Evolutionary conservation across 2,797 vertebrate species (phyloP), one percentile per base, ranked within the genome.

Genomic region (Brachyrhaphis roseni): DNA sequence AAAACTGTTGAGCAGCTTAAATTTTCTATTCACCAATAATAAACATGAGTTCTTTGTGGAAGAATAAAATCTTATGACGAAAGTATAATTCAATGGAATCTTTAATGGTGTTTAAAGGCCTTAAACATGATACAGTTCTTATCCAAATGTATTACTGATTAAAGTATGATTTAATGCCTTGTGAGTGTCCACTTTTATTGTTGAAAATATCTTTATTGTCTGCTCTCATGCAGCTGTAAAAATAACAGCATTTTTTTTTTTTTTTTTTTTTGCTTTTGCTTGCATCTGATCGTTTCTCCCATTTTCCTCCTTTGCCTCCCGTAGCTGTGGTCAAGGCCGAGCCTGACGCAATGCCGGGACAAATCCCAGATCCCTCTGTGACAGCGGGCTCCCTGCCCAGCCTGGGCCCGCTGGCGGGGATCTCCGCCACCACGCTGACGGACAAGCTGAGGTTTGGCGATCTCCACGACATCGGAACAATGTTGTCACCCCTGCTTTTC

Each of bases 341-440:
- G 94, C 90, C 94, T 98, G 97, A 97, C 96, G 94, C 97, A 96
- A 99, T 99, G 98, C 98, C 98, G 92, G 97, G 98, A 95, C 98
- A 97, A 96, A 98, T 99, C 92, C 98, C 97, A 66, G 98, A 99
- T 94, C 97, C 97, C 90, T 97, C 97, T 0, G 96, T 98, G 95
- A 97, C 97, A 28, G 97, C 97, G 0, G 98, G 97, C 72, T 96
- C 97, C 10, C 94, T 98, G 94, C 97, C 97, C 83, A 95, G 95
- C 80, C 96, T 99, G 0, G 97, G 98, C 49, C 97, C 97, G 1
- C 90, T 99, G 90, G 97, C 97, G 0, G 97, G 97, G 86, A 97
- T 99, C 90, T 94, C 96, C 5, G 95, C 97, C 95, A 96, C 97
- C 0, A 96, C 97, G 46, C 94, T 98, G 89, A 95, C 96, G 0